Conservation (phyloP, 2,797 vertebrate genomes). For the Gobio occitaniae region DNA sequence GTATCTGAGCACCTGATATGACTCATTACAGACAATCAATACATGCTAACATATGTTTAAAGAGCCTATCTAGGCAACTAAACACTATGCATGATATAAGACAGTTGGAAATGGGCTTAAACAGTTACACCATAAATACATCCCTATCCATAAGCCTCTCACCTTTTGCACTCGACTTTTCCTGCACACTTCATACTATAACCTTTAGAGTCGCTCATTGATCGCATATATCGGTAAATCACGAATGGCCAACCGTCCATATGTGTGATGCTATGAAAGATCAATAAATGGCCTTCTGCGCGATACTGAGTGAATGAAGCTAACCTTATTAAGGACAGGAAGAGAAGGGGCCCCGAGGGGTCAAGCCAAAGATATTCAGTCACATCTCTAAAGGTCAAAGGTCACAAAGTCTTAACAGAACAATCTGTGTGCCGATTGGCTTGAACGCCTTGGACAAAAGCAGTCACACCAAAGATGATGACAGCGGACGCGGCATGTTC, state of each 20-base stretch:
- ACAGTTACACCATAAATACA: conserved; percentile 7
- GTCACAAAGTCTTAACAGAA: conserved; percentile 65
- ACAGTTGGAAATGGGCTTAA: not conserved
- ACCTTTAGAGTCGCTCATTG: not conserved
- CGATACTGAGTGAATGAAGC: conserved; percentile 49
- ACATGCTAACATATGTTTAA: conserved; percentile 1
- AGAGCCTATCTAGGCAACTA: conserved; percentile 18
- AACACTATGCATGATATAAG: conserved; percentile 36
- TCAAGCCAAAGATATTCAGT: conserved; percentile 51
- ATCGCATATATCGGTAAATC: conserved; percentile 21
- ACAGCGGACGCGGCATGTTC: not conserved
- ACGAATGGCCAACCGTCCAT: conserved; percentile 4
- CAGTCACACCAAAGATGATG: conserved; percentile 44
- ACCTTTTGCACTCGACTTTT: conserved; percentile 33
- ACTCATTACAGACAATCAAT: conserved; percentile 40
- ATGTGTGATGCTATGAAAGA: conserved; percentile 27
- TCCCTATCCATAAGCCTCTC: not conserved
- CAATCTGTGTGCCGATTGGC: conserved; percentile 62
- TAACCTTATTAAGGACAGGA: conserved; percentile 50
- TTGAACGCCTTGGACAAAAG: conserved; percentile 50
- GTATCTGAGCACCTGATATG: conserved; percentile 43
- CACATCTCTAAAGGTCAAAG: conserved; percentile 65
- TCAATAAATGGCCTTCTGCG: conserved; percentile 51
- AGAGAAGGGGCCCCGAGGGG: conserved; percentile 40
- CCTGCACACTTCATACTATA: not conserved